Percentiles rank a stretch among this genome's conserved stretches.
Evolutionary conservation across 2,888 invertebrate species (phyloP).

Genomic region (Agriopis aurantiaria): DNA sequence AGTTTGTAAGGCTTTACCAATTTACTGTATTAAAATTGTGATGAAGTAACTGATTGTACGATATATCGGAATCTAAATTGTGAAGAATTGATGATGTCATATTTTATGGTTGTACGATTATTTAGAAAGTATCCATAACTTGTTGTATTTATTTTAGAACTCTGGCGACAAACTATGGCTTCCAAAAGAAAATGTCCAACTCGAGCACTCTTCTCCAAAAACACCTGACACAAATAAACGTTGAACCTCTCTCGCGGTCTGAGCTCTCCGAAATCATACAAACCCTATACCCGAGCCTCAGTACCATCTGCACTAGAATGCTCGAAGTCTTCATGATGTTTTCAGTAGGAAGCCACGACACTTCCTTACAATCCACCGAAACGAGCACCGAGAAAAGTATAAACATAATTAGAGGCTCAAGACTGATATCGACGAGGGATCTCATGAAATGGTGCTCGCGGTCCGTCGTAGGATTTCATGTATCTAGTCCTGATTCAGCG

Average conservation of each 20-base stretch:
- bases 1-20: too few species aligned
- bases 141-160: constrained; percentile 76
- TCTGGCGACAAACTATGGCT: constrained; percentile 86
- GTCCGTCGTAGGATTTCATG: constrained; percentile 90
- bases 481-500: constrained; percentile 89
- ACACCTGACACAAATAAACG: constrained; percentile 92
- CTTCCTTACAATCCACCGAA: constrained; percentile 75
- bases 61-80: too few species aligned
- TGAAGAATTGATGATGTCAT: too few species aligned
- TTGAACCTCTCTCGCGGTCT: constrained; percentile 91
- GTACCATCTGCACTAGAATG: constrained; percentile 91
- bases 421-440: constrained; percentile 94
- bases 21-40: neutral
- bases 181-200: constrained; percentile 88
- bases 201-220: constrained; percentile 91
- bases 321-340: constrained; percentile 94
- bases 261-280: constrained; percentile 92
- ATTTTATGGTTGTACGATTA: too few species aligned
- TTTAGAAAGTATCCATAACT: neutral
- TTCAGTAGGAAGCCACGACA: constrained; percentile 89
- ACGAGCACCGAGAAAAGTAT: constrained; percentile 58
- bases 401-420: constrained; percentile 79
- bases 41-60: too few species aligned
- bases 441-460: constrained; percentile 96
- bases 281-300: constrained; percentile 89